These are phyloP conservation scores for Aurelia coerulea DNA, from an alignment of 30 jellyfish, hydroid and myxozoan genomes.

Conservation along the genomic window DNA sequence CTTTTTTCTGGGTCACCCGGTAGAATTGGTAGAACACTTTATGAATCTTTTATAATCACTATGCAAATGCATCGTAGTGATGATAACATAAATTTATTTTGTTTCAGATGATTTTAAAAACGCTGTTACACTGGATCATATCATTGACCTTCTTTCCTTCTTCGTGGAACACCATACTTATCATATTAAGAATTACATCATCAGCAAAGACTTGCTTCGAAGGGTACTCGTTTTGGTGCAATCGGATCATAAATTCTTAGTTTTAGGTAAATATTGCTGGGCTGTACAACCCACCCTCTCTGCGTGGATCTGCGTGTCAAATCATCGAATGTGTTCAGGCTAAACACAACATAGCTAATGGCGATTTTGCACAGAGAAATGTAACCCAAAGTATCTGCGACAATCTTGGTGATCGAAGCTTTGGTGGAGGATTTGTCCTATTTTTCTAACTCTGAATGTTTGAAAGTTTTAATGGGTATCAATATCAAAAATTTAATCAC, in stretches of 20 bases:
- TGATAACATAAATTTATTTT: too few relatives aligned
- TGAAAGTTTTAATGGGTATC: neutral
- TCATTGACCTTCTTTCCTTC: conserved; percentile 88
- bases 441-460: neutral
- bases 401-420: too few relatives aligned
- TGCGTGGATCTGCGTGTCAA: too few relatives aligned
- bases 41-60: too few relatives aligned
- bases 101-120: conserved; percentile 79
- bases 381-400: neutral
- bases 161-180: conserved; percentile 95
- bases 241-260: conserved; percentile 91
- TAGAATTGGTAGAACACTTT: too few relatives aligned
- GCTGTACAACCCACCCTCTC: too few relatives aligned
- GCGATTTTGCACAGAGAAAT: neutral
- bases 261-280: conserved; percentile 74
- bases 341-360: too few relatives aligned
- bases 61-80: too few relatives aligned
- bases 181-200: conserved; percentile 86
- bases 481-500: too few relatives aligned
- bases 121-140: conserved; percentile 90
- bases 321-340: too few relatives aligned
- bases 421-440: too few relatives aligned
- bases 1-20: too few relatives aligned
- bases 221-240: conserved; percentile 86
- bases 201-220: conserved; percentile 87